Percentiles rank a stretch among this genome's conserved stretches.
phyloP scores from a whole-genome alignment of 2,888 invertebrate species.

The Drosophila hawaiiensis region DNA sequence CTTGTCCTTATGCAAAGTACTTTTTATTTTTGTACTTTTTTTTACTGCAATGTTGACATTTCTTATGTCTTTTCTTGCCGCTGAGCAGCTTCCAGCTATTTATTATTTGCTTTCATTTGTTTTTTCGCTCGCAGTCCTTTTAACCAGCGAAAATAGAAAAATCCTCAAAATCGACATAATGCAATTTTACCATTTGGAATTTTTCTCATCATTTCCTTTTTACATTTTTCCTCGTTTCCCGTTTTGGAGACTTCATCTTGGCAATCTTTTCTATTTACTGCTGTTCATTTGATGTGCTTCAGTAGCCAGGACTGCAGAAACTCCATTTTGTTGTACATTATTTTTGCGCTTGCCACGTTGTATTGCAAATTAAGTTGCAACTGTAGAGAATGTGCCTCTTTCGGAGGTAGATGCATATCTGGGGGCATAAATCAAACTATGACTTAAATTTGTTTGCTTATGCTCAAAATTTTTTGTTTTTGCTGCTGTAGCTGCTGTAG shows the following conservation, averaged over 20 bases:
- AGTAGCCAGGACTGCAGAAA: constrained; percentile 15
- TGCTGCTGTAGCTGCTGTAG: constrained; percentile 13
- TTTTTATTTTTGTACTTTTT: constrained; percentile 41
- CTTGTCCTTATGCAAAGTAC: constrained; percentile 22
- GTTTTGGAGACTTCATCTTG: constrained; percentile 10
- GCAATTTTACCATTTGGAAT: constrained; percentile 68
- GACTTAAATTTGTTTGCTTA: constrained; percentile 46
- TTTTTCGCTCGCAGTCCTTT: constrained; percentile 18
- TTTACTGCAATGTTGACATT: constrained; percentile 52
- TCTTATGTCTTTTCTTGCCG: constrained; percentile 52
- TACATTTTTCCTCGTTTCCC: neutral
- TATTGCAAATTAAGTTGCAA: constrained; percentile 51
- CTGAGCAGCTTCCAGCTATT: constrained; percentile 36
- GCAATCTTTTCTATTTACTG: constrained; percentile 11
- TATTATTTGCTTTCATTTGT: constrained; percentile 26
- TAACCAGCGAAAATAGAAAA: constrained; percentile 49
- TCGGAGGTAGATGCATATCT: constrained; percentile 46
- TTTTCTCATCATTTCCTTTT: constrained; percentile 52
- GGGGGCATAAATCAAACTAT: constrained; percentile 68
- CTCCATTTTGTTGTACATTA: constrained; percentile 50
- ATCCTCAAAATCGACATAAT: constrained; percentile 76
- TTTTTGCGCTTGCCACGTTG: constrained; percentile 45
- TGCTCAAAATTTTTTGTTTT: constrained; percentile 1
- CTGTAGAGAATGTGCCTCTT: constrained; percentile 9
- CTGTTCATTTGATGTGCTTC: constrained; percentile 43